Percentiles rank a stretch among this genome's conserved stretches.
Evolutionary conservation across 2,113 vertebrate species (phyloP).

Genomic region (Puffinus mauretanicus): DNA sequence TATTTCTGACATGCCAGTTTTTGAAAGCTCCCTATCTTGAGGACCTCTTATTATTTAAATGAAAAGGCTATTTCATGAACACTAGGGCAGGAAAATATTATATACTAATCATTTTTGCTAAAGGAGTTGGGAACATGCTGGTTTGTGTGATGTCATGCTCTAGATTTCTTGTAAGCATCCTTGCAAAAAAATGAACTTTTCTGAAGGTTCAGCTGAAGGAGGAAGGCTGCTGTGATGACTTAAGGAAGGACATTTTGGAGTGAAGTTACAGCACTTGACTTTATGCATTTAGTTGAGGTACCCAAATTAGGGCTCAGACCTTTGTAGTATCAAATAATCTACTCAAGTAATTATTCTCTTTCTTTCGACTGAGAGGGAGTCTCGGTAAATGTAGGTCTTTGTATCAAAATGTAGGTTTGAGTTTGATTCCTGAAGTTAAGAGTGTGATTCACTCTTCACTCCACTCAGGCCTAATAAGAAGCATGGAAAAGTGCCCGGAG

Average conservation of each 20-base stretch:
- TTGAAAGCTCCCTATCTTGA: not conserved
- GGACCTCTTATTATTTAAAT: not conserved
- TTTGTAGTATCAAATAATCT: not conserved
- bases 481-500: not conserved
- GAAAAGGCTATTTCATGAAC: not conserved
- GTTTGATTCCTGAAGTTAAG: not conserved
- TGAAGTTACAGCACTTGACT: not conserved
- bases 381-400: not conserved
- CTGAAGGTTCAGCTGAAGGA: not conserved
- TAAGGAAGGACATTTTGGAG: not conserved
- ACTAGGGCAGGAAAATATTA: not conserved
- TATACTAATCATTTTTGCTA: not conserved
- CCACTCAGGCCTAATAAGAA: not conserved
- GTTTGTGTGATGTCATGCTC: not conserved
- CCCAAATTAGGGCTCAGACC: not conserved
- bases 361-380: not conserved
- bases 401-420: not conserved
- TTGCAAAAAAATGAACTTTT: not conserved
- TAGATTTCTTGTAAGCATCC: not conserved
- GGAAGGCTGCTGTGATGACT: not conserved
- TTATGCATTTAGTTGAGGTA: not conserved
- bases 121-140: not conserved
- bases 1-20: not conserved
- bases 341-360: not conserved
- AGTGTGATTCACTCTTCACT: not conserved